Evolutionary conservation across 2,888 invertebrate species (phyloP).

Genomic region (Ochropleura plecta): DNA sequence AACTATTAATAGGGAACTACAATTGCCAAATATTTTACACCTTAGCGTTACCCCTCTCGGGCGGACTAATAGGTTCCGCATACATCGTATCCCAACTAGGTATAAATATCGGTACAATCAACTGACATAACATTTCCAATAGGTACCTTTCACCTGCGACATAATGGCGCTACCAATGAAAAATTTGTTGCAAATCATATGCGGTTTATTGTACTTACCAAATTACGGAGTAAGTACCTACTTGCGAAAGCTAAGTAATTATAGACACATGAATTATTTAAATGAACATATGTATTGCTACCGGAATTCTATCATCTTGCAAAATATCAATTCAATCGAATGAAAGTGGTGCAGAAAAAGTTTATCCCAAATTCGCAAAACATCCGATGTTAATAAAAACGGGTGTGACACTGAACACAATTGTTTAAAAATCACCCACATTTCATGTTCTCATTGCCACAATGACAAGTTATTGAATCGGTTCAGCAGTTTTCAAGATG

Average conservation of each 20-base stretch:
- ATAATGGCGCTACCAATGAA: background rate
- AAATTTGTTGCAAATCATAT: background rate
- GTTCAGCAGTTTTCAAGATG: slow-evolving; percentile 57
- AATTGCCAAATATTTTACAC: background rate
- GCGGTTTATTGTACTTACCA: background rate
- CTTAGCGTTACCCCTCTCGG: too few relatives aligned
- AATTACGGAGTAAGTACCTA: too few relatives aligned
- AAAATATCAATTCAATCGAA: background rate
- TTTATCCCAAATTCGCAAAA: background rate
- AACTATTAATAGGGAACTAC: background rate
- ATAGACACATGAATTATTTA: background rate
- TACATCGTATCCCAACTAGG: background rate
- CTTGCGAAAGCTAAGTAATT: background rate
- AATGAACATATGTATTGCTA: background rate
- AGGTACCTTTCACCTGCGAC: background rate
- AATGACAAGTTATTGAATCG: slow-evolving; percentile 53
- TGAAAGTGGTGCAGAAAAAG: background rate
- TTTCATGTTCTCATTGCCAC: slow-evolving; percentile 28
- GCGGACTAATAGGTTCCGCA: background rate
- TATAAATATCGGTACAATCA: background rate
- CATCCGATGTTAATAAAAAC: background rate
- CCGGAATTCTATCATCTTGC: background rate
- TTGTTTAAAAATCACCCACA: slow-evolving; percentile 25
- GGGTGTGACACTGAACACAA: slow-evolving; percentile 1
- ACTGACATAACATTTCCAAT: background rate